Percentiles rank a stretch among this genome's conserved stretches.
These are phyloP conservation scores for Cetonia aurata DNA, from an alignment of 2,888 invertebrate species.

Conservation along the genomic window DNA sequence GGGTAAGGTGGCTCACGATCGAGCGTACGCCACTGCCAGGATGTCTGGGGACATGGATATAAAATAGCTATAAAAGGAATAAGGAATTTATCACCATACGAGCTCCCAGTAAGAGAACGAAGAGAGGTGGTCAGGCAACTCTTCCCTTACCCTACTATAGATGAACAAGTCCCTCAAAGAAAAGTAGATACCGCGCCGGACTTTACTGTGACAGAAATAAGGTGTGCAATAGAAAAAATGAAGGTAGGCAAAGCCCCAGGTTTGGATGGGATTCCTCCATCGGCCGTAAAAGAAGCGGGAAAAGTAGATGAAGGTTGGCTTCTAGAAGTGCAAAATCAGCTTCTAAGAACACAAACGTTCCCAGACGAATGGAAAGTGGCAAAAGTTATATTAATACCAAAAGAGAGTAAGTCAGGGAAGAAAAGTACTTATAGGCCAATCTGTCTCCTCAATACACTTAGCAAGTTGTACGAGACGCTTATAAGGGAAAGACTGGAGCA, in stretches of 20 bases:
- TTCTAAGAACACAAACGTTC: slow-evolving; percentile 44
- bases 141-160: too few relatives aligned
- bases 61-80: slow-evolving; percentile 25
- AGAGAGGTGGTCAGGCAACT: too few relatives aligned
- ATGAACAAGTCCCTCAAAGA: too few relatives aligned
- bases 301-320: slow-evolving; percentile 35
- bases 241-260: slow-evolving; percentile 51
- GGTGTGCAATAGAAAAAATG: background rate
- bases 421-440: slow-evolving; percentile 16
- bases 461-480: slow-evolving; percentile 32
- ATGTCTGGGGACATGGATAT: slow-evolving; percentile 23
- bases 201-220: too few relatives aligned
- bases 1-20: slow-evolving; percentile 24
- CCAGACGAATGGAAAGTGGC: slow-evolving; percentile 49
- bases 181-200: too few relatives aligned
- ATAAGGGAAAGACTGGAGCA: slow-evolving; percentile 6
- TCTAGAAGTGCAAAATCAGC: slow-evolving; percentile 37
- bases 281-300: slow-evolving; percentile 46
- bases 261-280: slow-evolving; percentile 51
- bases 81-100: background rate
- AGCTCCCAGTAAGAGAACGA: too few relatives aligned
- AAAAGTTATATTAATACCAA: slow-evolving; percentile 46
- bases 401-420: slow-evolving; percentile 21
- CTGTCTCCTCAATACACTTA: slow-evolving; percentile 19
- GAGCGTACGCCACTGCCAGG: slow-evolving; percentile 20